phyloP scores from a whole-genome alignment of 2,113 vertebrate genomes.

The Labeo catla region DNA sequence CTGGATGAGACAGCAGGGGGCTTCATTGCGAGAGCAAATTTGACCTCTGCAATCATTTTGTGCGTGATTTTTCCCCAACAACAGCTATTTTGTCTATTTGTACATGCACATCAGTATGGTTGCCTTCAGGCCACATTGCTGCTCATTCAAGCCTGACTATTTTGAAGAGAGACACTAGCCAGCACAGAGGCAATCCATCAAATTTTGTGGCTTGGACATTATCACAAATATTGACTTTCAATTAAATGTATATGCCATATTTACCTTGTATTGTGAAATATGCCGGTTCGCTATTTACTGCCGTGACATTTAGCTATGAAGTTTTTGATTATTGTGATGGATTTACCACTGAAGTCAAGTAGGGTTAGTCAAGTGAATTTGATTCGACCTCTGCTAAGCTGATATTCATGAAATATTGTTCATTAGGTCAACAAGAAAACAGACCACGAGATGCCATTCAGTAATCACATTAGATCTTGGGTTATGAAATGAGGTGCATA shows the following conservation, averaged over 20 bases:
- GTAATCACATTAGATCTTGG: background rate
- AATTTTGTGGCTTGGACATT: slow-evolving; percentile 6
- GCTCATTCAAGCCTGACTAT: background rate
- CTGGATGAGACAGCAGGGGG: slow-evolving; percentile 34
- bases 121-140: slow-evolving; percentile 31
- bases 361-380: background rate
- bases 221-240: slow-evolving; percentile 39
- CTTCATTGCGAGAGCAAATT: slow-evolving; percentile 50
- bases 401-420: slow-evolving; percentile 12
- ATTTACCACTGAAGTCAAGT: slow-evolving; percentile 8
- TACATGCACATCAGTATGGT: background rate
- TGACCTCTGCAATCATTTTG: slow-evolving; percentile 50
- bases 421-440: slow-evolving; percentile 21
- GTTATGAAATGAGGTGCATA: slow-evolving; percentile 8
- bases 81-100: slow-evolving; percentile 1
- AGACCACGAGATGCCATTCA: background rate
- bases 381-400: background rate
- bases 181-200: slow-evolving; percentile 37
- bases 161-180: background rate
- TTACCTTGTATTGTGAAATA: slow-evolving; percentile 4
- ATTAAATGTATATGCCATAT: slow-evolving; percentile 29
- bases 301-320: slow-evolving; percentile 22
- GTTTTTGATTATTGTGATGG: slow-evolving; percentile 23
- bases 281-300: slow-evolving; percentile 10
- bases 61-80: slow-evolving; percentile 13